A percentile compares a stretch with the other conserved stretches of the same genome.
Conservation (phyloP, 2,888 invertebrate genomes). For the Gymnosoma rotundatum region DNA sequence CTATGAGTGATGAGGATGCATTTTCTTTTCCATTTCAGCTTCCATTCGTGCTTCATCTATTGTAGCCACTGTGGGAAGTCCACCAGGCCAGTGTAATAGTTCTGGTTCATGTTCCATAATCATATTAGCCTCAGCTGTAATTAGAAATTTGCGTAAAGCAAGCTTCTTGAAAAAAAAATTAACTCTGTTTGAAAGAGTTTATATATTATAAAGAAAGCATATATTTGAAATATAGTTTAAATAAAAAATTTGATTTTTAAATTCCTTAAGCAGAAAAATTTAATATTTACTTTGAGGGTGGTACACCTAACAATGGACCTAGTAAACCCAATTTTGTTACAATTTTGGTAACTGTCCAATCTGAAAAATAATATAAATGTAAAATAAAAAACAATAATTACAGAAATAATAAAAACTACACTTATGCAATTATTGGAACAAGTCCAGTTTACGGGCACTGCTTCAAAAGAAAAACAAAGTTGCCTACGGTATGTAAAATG, state of each 20-base stretch:
- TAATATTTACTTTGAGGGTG: conserved; percentile 56
- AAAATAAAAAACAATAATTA: conserved; percentile 15
- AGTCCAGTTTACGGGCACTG: too few relatives aligned
- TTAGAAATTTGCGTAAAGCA: conserved; percentile 24
- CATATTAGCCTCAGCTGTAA: conserved; percentile 88
- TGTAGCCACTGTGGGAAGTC: conserved; percentile 88
- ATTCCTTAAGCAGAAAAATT: neutral
- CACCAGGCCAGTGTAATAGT: conserved; percentile 87
- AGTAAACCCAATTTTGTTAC: conserved; percentile 67
- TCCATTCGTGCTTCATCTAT: conserved; percentile 87
- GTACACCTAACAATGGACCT: conserved; percentile 64
- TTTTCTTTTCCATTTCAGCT: conserved; percentile 86
- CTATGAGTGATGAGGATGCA: conserved; percentile 84
- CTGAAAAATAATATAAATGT: conserved; percentile 61
- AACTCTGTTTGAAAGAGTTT: neutral
- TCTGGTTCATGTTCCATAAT: conserved; percentile 89
- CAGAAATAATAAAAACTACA: neutral
- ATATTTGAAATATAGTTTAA: conserved; percentile 37
- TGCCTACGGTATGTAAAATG: too few relatives aligned
- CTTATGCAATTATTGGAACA: too few relatives aligned
- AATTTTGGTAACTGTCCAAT: conserved; percentile 65
- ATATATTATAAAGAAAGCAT: conserved; percentile 1
- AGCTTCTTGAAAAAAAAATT: neutral
- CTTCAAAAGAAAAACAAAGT: too few relatives aligned
- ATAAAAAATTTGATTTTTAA: neutral